A percentile compares a stretch with the other conserved stretches of the same genome.
These are phyloP conservation scores for Melanerpes aurifrons DNA, from an alignment of 2,113 vertebrate genomes.

Conservation along the genomic window DNA sequence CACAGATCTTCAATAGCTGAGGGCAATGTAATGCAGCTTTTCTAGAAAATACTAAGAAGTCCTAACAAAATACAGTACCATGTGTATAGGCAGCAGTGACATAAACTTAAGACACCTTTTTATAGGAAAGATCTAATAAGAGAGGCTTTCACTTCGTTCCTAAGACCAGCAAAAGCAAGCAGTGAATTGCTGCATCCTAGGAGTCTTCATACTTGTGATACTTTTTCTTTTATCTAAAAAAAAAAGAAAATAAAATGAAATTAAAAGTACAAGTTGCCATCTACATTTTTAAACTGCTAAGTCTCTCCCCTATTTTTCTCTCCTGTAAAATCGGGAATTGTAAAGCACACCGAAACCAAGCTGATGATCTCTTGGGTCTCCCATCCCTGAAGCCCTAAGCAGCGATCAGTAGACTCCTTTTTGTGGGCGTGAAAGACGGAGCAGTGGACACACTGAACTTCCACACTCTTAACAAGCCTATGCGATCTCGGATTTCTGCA, in stretches of 20 bases:
- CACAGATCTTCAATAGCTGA: neutral
- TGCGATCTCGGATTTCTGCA: neutral
- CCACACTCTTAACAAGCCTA: neutral
- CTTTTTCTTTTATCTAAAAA: neutral
- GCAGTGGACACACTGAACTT: fast-evolving
- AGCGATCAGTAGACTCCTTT: neutral
- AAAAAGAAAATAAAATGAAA: neutral
- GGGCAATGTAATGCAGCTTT: neutral
- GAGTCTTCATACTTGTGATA: neutral
- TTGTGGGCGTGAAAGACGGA: neutral
- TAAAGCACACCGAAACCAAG: neutral
- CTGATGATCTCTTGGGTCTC: neutral
- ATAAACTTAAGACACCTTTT: neutral
- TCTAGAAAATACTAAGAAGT: neutral
- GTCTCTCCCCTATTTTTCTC: neutral
- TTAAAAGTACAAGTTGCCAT: neutral
- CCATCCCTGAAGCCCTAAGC: neutral
- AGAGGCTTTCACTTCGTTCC: neutral
- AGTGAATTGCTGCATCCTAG: neutral
- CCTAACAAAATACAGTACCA: neutral
- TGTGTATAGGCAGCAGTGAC: neutral
- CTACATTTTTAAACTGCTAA: neutral
- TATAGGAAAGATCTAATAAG: neutral
- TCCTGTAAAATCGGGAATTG: neutral
- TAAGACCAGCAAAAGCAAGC: neutral